phyloP scores from a whole-genome alignment of 64 coral and sea anemone genomes.

The Dendrophyllia cribrosa region DNA sequence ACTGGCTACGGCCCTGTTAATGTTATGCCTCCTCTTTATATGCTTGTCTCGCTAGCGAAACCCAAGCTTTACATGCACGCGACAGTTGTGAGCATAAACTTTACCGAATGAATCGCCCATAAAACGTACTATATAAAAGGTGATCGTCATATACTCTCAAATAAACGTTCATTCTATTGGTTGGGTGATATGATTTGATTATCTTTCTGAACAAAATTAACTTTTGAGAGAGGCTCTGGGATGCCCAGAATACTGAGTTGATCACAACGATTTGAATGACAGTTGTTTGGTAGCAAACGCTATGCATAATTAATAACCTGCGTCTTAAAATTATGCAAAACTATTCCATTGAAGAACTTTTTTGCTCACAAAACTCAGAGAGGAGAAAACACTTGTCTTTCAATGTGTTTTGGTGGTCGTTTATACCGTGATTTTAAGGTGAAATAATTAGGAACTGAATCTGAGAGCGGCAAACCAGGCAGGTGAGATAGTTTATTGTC shows the following conservation, averaged over 20 bases:
- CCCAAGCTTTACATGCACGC: too few species aligned
- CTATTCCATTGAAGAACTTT: neutral
- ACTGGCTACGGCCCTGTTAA: too few species aligned
- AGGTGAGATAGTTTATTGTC: slow-evolving; percentile 14
- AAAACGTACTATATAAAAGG: too few species aligned
- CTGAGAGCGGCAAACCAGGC: neutral
- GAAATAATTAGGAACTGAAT: too few species aligned
- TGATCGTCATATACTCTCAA: too few species aligned
- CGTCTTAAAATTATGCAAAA: slow-evolving; percentile 49
- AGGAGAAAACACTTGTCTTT: neutral
- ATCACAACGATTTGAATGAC: neutral
- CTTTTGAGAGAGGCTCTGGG: neutral
- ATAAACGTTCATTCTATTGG: too few species aligned
- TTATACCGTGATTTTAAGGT: neutral
- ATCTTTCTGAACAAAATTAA: neutral
- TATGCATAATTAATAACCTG: slow-evolving; percentile 41
- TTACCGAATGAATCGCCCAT: too few species aligned
- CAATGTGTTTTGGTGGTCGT: too few species aligned
- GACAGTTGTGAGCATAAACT: too few species aligned
- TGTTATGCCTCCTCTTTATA: too few species aligned
- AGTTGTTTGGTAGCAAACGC: neutral
- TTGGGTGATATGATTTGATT: neutral
- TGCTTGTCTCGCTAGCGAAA: too few species aligned
- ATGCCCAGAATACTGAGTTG: neutral
- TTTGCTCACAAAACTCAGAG: neutral